Evolutionary conservation across 2,113 vertebrate species (phyloP).

Genomic region (Anoura caudifer): DNA sequence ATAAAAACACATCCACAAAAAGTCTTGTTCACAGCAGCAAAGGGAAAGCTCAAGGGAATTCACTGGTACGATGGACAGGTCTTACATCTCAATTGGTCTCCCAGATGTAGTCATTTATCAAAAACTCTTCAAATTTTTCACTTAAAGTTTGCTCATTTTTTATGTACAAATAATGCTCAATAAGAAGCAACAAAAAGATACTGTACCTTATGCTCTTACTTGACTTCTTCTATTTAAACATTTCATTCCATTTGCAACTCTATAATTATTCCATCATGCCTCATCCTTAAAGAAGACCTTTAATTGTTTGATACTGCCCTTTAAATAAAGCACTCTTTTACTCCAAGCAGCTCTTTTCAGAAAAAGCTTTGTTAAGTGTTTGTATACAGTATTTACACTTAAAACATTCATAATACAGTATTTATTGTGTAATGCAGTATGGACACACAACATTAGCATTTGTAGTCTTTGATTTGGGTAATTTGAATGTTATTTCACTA

Average conservation of each 20-base stretch:
- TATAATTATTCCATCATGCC: background rate
- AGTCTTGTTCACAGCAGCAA: background rate
- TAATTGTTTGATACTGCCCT: background rate
- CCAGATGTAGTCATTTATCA: background rate
- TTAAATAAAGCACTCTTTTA: background rate
- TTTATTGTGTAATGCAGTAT: background rate
- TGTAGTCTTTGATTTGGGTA: constrained; percentile 8
- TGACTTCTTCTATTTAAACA: background rate
- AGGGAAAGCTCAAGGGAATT: background rate
- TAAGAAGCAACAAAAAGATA: background rate
- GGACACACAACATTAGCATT: background rate
- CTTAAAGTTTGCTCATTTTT: background rate
- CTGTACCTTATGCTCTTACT: background rate
- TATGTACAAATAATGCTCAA: background rate
- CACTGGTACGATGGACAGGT: background rate
- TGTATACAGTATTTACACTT: background rate
- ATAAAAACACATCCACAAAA: background rate
- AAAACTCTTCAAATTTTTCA: background rate
- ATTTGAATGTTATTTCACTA: background rate
- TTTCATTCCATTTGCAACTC: background rate
- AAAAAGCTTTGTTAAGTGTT: background rate
- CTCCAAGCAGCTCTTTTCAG: background rate
- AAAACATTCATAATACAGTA: background rate
- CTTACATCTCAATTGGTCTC: background rate
- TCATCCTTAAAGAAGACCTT: background rate